phyloP scores from a whole-genome alignment of 2,888 invertebrate species.

The Elgonia sp. region DNA sequence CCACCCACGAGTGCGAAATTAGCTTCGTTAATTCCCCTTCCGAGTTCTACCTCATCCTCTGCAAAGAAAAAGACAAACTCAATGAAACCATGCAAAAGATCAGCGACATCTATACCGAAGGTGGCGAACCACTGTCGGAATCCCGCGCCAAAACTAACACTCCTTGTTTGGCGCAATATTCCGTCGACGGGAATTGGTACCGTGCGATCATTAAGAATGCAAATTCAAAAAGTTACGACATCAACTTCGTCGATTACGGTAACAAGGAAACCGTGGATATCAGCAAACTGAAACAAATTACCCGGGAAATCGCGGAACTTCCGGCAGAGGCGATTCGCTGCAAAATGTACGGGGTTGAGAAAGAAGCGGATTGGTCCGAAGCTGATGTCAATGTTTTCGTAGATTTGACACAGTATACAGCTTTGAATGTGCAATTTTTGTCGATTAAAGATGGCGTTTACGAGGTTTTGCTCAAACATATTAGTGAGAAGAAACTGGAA shows the following conservation, averaged over 20 bases:
- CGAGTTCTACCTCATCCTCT: conserved; percentile 84
- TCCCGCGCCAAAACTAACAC: conserved; percentile 76
- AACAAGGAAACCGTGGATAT: conserved; percentile 89
- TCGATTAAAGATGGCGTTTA: conserved; percentile 79
- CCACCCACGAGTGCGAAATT: conserved; percentile 82
- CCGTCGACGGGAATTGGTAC: conserved; percentile 91
- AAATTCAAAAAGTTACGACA: conserved; percentile 86
- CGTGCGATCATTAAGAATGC: conserved; percentile 88
- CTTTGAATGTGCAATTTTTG: conserved; percentile 83
- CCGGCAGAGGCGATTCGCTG: conserved; percentile 86
- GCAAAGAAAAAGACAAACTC: conserved; percentile 81
- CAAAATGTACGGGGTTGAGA: conserved; percentile 82
- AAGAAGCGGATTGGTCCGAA: conserved; percentile 77
- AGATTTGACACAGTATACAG: conserved; percentile 76
- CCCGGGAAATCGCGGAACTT: conserved; percentile 81
- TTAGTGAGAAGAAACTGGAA: conserved; percentile 38
- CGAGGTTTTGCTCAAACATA: conserved; percentile 81
- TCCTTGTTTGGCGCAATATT: conserved; percentile 84
- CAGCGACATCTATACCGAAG: conserved; percentile 79
- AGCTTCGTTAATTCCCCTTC: conserved; percentile 80
- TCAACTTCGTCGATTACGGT: conserved; percentile 92
- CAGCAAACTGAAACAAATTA: conserved; percentile 86
- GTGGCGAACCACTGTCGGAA: conserved; percentile 78
- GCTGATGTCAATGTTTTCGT: conserved; percentile 79
- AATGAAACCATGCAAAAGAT: conserved; percentile 82